Evolutionary conservation across 2,888 invertebrate species (phyloP), one percentile per base, ranked within the genome.

Genomic region (Metopia argyrocephala): DNA sequence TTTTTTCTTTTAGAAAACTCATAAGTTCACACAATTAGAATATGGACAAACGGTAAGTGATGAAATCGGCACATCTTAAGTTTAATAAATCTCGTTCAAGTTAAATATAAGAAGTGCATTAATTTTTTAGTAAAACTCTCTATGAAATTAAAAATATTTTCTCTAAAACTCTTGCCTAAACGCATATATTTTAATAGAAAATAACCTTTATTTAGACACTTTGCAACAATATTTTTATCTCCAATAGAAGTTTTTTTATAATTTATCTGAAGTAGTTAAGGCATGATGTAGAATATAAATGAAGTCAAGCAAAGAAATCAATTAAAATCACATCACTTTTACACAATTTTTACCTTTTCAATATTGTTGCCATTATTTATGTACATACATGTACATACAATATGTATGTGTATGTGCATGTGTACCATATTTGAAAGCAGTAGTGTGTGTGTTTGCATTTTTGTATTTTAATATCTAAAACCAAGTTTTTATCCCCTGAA

Each of bases 221-320:
- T 15, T 15, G n/a, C n/a, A n/a, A n/a, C 15, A 3, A 38, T 15
- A 6, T 38, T 12, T 12, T 38, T 18, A 28, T 18, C 28, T 6
- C 4, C 20, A 59, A 5, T 21, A 5, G 28, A 12, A 28, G 12
- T 28, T 31, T 57, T 59, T 21, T 18, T 4, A 62, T 59, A 27
- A n/a, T 38, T 57, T 9, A 52, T 52, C 38, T 38, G 12, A 23
- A 25, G 23, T 4, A 62, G 20, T 28, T 52, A 38, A n/a, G 50
- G 18, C 56, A 68, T 9, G 56, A 64, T 57, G 83, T 85, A 59
- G 45, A 62, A 45, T 2, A 2, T 3, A 66, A 50, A 81, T 83
- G 85, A 85, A 88, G 84, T 87, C 85, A 84, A 74, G 86, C 88
- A 88, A 85, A 85, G 83, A 88, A 88, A 88, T 89, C 88, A 88